Evolutionary conservation across 2,797 vertebrate species (phyloP).

Genomic region (Dipus sagitta): DNA sequence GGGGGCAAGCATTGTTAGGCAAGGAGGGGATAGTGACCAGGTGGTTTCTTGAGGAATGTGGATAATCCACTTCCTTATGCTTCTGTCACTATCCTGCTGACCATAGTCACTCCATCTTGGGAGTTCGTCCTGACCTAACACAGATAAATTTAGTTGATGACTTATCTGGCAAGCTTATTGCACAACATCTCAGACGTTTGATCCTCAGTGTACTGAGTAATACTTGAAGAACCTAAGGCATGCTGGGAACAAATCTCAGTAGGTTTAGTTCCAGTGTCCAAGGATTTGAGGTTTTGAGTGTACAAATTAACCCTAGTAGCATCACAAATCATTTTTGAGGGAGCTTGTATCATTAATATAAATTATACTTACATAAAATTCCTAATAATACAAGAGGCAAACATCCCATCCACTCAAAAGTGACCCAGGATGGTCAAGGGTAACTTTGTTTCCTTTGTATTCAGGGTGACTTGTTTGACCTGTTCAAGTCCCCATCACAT

Average conservation of each 20-base stretch:
- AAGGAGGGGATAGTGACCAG: too few species aligned
- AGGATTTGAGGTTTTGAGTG: neutral
- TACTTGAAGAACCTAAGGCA: neutral
- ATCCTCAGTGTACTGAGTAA: neutral
- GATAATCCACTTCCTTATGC: too few species aligned
- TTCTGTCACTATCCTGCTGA: too few species aligned
- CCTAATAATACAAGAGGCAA: neutral
- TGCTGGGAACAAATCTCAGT: neutral
- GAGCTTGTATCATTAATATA: neutral
- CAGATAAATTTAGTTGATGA: neutral
- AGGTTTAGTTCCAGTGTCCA: neutral
- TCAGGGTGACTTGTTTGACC: neutral
- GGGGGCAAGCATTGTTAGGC: too few species aligned
- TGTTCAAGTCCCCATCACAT: neutral
- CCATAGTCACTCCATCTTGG: too few species aligned
- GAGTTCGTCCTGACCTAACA: too few species aligned
- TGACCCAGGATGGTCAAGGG: neutral
- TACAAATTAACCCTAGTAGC: neutral
- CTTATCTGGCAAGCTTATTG: neutral
- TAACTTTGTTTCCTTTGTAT: neutral
- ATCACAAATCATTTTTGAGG: neutral
- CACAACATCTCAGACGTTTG: neutral
- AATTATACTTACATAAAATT: neutral
- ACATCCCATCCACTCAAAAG: neutral
- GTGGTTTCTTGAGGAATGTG: too few species aligned